A percentile compares a stretch with the other conserved stretches of the same genome.
These are phyloP conservation scores for Drosophila malerkotliana DNA, from an alignment of 1,140 invertebrate genomes.

Conservation along the genomic window DNA sequence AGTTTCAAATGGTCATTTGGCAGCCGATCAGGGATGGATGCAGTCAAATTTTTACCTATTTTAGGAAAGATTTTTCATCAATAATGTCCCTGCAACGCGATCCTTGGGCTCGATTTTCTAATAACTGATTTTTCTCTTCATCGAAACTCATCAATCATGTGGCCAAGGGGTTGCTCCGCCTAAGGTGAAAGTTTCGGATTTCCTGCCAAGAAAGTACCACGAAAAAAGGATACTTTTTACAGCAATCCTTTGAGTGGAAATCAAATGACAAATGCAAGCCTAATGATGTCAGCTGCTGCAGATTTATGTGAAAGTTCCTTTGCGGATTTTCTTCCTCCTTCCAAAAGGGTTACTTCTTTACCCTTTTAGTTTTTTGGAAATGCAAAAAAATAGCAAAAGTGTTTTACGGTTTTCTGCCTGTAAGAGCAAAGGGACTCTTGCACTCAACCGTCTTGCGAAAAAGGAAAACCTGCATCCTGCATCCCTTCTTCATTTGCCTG, in stretches of 20 bases:
- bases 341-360: slow-evolving; percentile 49
- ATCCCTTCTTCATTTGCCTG: slow-evolving; percentile 51
- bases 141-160: slow-evolving; percentile 49
- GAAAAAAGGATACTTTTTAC: slow-evolving; percentile 56
- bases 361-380: slow-evolving; percentile 23
- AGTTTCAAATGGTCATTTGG: slow-evolving; percentile 65
- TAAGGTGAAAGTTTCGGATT: slow-evolving; percentile 65
- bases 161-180: slow-evolving; percentile 20
- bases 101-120: slow-evolving; percentile 17
- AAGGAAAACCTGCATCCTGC: slow-evolving; percentile 37
- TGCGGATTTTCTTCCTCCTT: slow-evolving; percentile 9
- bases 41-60: slow-evolving; percentile 18
- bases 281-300: slow-evolving; percentile 76
- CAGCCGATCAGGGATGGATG: slow-evolving; percentile 8
- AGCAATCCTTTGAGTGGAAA: slow-evolving; percentile 60
- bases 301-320: slow-evolving; percentile 72
- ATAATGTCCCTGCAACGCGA: slow-evolving; percentile 29
- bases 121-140: slow-evolving; percentile 38
- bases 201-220: slow-evolving; percentile 34
- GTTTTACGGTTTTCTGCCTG: slow-evolving; percentile 74
- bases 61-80: slow-evolving; percentile 8
- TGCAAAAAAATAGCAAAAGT: slow-evolving; percentile 60
- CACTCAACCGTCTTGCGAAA: slow-evolving; percentile 33
- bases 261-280: slow-evolving; percentile 70
- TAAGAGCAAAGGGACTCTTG: slow-evolving; percentile 63